Evolutionary conservation across 2,113 vertebrate genomes (phyloP).

Genomic region (Mystacornis crossleyi): DNA sequence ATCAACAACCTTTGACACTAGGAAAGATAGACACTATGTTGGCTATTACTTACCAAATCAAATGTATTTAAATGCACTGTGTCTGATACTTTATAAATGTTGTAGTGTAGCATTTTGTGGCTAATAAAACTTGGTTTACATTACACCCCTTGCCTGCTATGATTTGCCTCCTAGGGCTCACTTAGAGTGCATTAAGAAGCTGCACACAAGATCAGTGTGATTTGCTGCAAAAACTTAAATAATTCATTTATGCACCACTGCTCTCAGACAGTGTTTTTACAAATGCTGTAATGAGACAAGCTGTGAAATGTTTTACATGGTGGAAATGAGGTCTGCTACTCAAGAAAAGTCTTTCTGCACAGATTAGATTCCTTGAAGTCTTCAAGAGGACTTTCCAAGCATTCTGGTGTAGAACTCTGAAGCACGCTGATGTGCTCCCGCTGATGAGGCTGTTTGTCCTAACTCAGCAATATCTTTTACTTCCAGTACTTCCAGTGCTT

Average conservation of each 20-base stretch:
- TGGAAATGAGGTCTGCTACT: constrained; percentile 47
- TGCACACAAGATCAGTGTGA: constrained; percentile 76
- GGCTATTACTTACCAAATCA: constrained; percentile 72
- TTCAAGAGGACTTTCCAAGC: neutral
- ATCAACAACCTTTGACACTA: neutral
- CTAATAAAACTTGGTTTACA: constrained; percentile 89
- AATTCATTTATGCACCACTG: constrained; percentile 89
- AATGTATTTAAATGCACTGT: constrained; percentile 72
- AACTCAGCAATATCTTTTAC: neutral
- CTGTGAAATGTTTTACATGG: constrained; percentile 82
- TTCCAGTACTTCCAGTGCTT: neutral
- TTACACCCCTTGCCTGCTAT: constrained; percentile 77
- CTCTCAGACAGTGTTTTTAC: constrained; percentile 88
- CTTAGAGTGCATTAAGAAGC: constrained; percentile 84
- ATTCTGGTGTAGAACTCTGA: neutral
- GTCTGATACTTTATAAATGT: constrained; percentile 84
- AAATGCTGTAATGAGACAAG: constrained; percentile 90
- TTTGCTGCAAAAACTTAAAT: constrained; percentile 87
- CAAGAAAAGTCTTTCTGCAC: constrained; percentile 14
- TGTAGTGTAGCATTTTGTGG: constrained; percentile 73
- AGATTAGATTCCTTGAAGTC: constrained; percentile 19
- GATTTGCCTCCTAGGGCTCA: constrained; percentile 84
- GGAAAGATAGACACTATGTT: constrained; percentile 2
- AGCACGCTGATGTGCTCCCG: neutral
- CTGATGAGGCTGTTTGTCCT: neutral